A percentile compares a stretch with the other conserved stretches of the same genome.
Evolutionary conservation across 2,888 invertebrate genomes (phyloP).

Genomic region (Xylota sylvarum): DNA sequence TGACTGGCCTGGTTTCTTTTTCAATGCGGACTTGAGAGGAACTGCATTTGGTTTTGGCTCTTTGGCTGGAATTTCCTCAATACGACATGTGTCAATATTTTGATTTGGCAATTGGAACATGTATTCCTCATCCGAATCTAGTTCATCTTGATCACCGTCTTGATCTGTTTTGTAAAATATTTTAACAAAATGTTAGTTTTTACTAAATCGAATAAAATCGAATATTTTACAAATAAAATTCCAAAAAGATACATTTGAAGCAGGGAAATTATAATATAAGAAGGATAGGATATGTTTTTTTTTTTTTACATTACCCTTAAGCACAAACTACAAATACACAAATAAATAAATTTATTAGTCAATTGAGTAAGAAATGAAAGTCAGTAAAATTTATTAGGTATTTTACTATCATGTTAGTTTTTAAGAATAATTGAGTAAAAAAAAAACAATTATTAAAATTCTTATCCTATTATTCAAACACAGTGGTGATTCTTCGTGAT

Average conservation of each 20-base stretch:
- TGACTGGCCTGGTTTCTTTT: slow-evolving; percentile 88
- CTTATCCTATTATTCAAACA: too few species aligned
- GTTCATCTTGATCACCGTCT: slow-evolving; percentile 88
- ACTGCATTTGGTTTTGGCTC: slow-evolving; percentile 96
- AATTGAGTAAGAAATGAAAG: slow-evolving; percentile 23
- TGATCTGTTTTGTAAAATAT: slow-evolving; percentile 80
- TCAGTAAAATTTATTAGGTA: background rate
- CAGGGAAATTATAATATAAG: slow-evolving; percentile 44
- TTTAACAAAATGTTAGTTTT: background rate
- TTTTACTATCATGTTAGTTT: background rate
- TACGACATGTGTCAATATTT: slow-evolving; percentile 91
- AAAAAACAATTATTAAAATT: too few species aligned
- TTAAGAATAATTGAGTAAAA: too few species aligned
- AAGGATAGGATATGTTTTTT: slow-evolving; percentile 13
- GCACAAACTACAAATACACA: slow-evolving; percentile 51
- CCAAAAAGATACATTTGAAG: slow-evolving; percentile 36
- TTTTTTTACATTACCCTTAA: slow-evolving; percentile 56
- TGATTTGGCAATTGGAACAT: slow-evolving; percentile 88
- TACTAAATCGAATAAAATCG: too few species aligned
- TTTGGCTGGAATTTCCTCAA: slow-evolving; percentile 96
- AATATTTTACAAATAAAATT: slow-evolving; percentile 2
- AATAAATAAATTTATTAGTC: slow-evolving; percentile 39
- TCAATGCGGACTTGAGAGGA: slow-evolving; percentile 96
- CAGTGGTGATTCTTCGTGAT: too few species aligned
- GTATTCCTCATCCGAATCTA: slow-evolving; percentile 89